Percentiles rank a stretch among this genome's conserved stretches.
phyloP scores from a whole-genome alignment of 2,113 vertebrate genomes.

The Phalacrocorax carbo region DNA sequence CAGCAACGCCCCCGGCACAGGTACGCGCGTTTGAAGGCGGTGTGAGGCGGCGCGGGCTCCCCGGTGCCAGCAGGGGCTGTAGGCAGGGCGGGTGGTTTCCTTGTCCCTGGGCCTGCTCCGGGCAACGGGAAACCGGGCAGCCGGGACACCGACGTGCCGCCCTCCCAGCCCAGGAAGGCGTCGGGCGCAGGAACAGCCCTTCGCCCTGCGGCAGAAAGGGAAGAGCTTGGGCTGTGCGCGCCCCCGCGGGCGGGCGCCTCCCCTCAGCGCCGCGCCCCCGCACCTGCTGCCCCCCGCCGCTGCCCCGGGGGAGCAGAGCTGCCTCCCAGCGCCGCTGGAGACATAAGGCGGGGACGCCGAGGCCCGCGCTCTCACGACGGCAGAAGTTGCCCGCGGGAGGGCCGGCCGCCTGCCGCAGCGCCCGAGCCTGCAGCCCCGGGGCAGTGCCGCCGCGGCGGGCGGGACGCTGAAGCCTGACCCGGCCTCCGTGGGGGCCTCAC shows the following conservation, averaged over 20 bases:
- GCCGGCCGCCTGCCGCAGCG: neutral
- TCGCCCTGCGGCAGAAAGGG: neutral
- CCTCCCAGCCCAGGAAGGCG: rapidly evolving
- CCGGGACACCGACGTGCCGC: rapidly evolving
- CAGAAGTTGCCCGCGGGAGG: neutral
- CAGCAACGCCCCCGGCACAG: rapidly evolving
- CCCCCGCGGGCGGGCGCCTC: no score
- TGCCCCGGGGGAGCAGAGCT: neutral
- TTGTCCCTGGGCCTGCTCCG: rapidly evolving
- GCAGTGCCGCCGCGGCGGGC: no score
- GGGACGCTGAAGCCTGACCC: no score
- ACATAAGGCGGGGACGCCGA: neutral
- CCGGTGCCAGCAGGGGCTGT: rapidly evolving
- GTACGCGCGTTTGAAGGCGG: rapidly evolving
- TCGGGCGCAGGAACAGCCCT: rapidly evolving
- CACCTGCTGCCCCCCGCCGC: neutral
- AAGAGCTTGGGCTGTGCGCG: no score
- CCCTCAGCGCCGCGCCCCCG: neutral
- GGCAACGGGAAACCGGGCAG: rapidly evolving
- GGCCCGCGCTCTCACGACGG: neutral
- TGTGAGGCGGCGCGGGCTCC: rapidly evolving
- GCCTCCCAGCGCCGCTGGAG: neutral
- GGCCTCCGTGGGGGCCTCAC: no score
- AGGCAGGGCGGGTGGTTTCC: rapidly evolving
- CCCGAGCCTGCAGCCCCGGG: no score